Evolutionary conservation across 37 sponge, comb jelly and placozoan genomes (phyloP).

Genomic region (Mnemiopsis leidyi): DNA sequence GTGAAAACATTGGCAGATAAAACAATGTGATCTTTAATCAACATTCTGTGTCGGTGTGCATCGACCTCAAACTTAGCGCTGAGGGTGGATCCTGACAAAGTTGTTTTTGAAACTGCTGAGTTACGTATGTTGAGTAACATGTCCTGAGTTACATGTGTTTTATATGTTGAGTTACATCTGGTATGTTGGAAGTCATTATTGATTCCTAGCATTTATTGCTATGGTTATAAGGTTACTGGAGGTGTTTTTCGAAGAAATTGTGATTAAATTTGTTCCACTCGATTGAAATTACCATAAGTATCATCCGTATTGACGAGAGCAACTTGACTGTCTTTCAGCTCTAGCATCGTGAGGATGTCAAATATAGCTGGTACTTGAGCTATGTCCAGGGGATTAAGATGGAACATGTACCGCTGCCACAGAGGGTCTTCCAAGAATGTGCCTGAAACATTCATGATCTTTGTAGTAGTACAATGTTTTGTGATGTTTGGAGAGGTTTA

Average conservation of each 20-base stretch:
- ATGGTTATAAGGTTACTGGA: no score
- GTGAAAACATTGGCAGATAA: background rate
- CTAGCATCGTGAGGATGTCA: slow-evolving; percentile 5
- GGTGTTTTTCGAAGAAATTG: no score
- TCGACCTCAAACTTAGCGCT: background rate
- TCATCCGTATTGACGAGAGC: slow-evolving; percentile 12
- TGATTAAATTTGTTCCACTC: no score
- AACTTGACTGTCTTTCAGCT: slow-evolving; percentile 5
- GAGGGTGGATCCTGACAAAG: background rate
- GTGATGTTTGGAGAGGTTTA: no score
- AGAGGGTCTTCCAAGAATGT: background rate
- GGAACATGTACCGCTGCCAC: background rate
- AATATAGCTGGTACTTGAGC: background rate
- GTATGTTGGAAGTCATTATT: no score
- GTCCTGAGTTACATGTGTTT: no score
- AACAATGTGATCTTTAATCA: background rate
- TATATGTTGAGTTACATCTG: no score
- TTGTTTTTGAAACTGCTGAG: no score
- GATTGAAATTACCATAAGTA: background rate
- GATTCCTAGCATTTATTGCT: no score
- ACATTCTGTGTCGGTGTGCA: background rate
- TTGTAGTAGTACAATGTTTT: no score
- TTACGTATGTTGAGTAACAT: no score
- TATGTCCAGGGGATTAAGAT: background rate
- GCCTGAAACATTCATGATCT: background rate